A percentile compares a stretch with the other conserved stretches of the same genome.
Conservation (phyloP, 2,888 invertebrate genomes). For the Troides aeacus region DNA sequence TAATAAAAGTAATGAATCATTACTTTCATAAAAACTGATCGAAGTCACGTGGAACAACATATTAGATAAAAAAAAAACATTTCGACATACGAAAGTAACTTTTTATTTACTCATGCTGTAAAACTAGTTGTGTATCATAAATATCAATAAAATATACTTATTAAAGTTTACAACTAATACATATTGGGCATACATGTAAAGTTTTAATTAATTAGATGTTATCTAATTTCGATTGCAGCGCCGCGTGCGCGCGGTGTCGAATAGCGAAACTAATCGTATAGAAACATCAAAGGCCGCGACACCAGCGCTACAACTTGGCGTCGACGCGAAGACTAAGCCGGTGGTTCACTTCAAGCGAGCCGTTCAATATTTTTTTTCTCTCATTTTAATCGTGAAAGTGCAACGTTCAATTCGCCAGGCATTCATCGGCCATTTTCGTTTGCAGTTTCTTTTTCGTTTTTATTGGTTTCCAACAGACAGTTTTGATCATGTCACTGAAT, state of each 20-base stretch:
- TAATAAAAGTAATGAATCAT: too few species aligned
- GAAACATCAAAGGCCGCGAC: slow-evolving; percentile 34
- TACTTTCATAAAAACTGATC: too few species aligned
- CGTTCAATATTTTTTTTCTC: slow-evolving; percentile 55
- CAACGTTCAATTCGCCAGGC: slow-evolving; percentile 73
- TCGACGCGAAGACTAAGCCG: slow-evolving; percentile 57
- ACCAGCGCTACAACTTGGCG: slow-evolving; percentile 51
- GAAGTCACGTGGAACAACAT: too few species aligned
- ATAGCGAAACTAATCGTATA: slow-evolving; percentile 65
- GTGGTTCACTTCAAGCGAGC: slow-evolving; percentile 68
- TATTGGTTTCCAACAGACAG: slow-evolving; percentile 67
- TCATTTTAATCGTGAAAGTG: slow-evolving; percentile 76
- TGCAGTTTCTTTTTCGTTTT: slow-evolving; percentile 68
- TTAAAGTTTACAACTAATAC: background rate
- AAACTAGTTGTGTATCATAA: background rate
- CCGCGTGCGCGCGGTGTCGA: slow-evolving; percentile 57
- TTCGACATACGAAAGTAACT: background rate
- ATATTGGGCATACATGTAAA: background rate
- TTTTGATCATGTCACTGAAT: slow-evolving; percentile 65
- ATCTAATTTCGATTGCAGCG: slow-evolving; percentile 48
- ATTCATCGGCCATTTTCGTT: slow-evolving; percentile 72
- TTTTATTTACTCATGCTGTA: background rate
- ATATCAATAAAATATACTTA: too few species aligned
- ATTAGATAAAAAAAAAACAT: background rate
- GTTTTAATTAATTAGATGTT: background rate